These are phyloP conservation scores for Callorhinus ursinus DNA, from an alignment of 2,113 vertebrate species.

Conservation along the genomic window DNA sequence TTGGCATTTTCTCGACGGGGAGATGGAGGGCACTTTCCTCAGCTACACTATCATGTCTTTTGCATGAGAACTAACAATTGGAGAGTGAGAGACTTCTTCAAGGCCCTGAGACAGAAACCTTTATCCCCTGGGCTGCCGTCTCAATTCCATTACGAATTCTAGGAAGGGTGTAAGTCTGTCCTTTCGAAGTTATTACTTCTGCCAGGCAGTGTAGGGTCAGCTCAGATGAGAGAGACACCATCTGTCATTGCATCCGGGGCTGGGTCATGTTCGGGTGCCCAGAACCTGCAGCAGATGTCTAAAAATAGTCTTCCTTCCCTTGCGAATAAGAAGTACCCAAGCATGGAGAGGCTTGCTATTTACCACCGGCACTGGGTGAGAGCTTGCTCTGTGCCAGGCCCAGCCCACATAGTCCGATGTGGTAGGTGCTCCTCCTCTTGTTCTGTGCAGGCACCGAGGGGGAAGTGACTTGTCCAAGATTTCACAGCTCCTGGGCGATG, in stretches of 20 bases:
- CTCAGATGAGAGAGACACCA: neutral
- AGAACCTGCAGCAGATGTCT: neutral
- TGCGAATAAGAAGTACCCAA: neutral
- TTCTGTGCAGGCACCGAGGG: neutral
- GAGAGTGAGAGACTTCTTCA: neutral
- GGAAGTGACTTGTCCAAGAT: neutral
- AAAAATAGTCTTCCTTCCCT: neutral
- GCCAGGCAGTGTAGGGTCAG: neutral
- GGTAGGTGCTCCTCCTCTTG: neutral
- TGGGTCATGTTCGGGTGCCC: neutral
- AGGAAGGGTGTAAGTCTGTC: neutral
- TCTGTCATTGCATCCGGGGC: neutral
- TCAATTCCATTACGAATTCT: neutral
- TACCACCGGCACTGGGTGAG: rapidly evolving
- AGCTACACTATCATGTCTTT: rapidly evolving
- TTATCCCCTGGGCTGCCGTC: rapidly evolving
- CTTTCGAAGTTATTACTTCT: neutral
- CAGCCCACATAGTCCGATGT: rapidly evolving
- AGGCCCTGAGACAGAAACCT: neutral
- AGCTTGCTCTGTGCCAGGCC: neutral
- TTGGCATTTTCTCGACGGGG: neutral
- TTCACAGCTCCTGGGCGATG: neutral
- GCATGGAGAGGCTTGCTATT: rapidly evolving
- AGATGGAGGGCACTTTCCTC: too few relatives aligned
- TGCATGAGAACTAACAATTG: too few relatives aligned